Evolutionary conservation across 2,113 vertebrate species (phyloP), one percentile per base, ranked within the genome.

Genomic region (Serilophus lunatus): DNA sequence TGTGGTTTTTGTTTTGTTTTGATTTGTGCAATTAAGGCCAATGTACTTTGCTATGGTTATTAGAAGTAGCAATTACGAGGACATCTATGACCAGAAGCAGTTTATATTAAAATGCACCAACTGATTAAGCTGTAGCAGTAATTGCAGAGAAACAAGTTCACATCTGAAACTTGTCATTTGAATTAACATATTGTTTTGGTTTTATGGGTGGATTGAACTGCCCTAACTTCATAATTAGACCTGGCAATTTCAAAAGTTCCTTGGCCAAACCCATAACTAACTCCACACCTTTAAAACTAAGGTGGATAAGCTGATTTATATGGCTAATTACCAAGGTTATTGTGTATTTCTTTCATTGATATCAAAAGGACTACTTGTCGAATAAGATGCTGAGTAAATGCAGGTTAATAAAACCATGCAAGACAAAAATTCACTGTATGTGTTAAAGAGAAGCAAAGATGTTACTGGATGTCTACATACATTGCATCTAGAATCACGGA

Each of bases 71-170:
- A 88, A 74, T 91, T 86, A 77, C 23, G 71, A 91, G 75, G 78
- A 90, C 23, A 74, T 66, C 50, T 88, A 63, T 77, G 71, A 86
- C 75, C 35, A 93, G 82, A 13, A 93, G 81, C 77, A 31, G 36
- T 93, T 94, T 88, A 75, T 93, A 86, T 90, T 90, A 91, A 86
- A 90, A 80, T 40, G 74, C 49, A 80, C 47, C 70, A 65, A 82
- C 61, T 47, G 94, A 96, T 95, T 77, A 90, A 85, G 57, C 38
- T 63, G 33, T 40, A 92, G 50, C 63, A 79, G 47, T 94, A 94
- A 94, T 80, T 90, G 66, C 33, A 82, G 45, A 92, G 54, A 89
- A 91, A 29, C 38, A 78, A 72, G 66, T 61, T 90, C 45, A 56
- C 36, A 87, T 94, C 40, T 57, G 74, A 80, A 91, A 85, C 17